phyloP scores from a whole-genome alignment of 2,888 invertebrate species.

The Andrena dorsata region DNA sequence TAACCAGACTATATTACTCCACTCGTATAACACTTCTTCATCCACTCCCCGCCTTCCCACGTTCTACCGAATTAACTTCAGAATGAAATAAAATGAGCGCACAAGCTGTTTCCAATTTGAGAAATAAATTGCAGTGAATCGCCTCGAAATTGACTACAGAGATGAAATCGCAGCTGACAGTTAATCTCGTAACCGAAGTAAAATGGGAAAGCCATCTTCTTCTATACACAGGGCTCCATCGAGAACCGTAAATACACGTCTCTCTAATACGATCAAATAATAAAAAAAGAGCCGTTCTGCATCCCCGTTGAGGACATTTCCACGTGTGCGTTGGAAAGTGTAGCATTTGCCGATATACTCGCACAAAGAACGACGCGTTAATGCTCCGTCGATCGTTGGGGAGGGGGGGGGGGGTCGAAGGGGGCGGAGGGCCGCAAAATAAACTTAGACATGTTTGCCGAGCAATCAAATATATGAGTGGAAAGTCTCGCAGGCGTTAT shows the following conservation, averaged over 20 bases:
- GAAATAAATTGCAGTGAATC: too few species aligned
- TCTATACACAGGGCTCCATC: neutral
- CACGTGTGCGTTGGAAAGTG: constrained; percentile 35
- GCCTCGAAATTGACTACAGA: too few species aligned
- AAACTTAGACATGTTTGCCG: constrained; percentile 84
- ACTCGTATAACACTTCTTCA: too few species aligned
- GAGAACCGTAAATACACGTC: constrained; percentile 11
- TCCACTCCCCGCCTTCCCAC: too few species aligned
- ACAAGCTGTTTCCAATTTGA: too few species aligned
- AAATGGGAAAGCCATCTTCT: neutral
- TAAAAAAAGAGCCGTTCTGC: constrained; percentile 16
- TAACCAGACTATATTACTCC: neutral
- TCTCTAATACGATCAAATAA: constrained; percentile 62
- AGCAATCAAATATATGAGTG: constrained; percentile 84
- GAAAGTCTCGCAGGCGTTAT: constrained; percentile 82
- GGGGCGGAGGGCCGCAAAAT: constrained; percentile 74
- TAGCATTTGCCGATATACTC: constrained; percentile 3
- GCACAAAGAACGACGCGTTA: constrained; percentile 39
- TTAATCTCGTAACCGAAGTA: too few species aligned
- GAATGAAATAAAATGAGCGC: too few species aligned
- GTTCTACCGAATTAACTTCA: too few species aligned
- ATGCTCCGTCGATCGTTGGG: constrained; percentile 30
- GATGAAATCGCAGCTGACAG: too few species aligned
- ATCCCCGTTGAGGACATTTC: constrained; percentile 17
- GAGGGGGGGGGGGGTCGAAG: neutral